These are phyloP conservation scores for Miniopterus natalensis DNA, from an alignment of 2,113 vertebrate species.

Conservation along the genomic window DNA sequence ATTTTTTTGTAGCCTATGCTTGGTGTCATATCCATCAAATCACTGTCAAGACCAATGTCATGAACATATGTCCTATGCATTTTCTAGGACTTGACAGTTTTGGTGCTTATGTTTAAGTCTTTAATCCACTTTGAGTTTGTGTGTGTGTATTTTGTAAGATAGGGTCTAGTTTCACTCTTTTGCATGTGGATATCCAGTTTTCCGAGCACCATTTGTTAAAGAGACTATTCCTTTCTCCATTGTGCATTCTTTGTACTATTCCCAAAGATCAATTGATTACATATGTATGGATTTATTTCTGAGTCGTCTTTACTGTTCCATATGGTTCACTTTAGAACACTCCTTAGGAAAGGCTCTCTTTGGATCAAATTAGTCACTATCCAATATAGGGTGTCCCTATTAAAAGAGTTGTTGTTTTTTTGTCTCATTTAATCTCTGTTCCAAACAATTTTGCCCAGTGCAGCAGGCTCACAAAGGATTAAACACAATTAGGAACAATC, in stretches of 20 bases:
- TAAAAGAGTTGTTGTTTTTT: not conserved
- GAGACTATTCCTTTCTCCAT: not conserved
- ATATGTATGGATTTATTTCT: not conserved
- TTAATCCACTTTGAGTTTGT: not conserved
- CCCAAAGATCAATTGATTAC: not conserved
- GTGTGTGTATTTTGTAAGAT: not conserved
- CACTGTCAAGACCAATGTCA: not conserved
- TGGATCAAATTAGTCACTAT: not conserved
- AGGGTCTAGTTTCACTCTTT: no score
- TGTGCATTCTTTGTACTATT: not conserved
- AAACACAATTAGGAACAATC: not conserved
- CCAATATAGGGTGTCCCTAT: not conserved
- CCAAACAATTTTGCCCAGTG: not conserved
- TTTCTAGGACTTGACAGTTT: no score
- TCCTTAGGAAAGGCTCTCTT: not conserved
- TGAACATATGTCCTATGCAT: no score
- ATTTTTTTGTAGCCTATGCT: not conserved
- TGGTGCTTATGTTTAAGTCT: no score
- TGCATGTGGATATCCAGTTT: not conserved
- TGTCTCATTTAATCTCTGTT: not conserved
- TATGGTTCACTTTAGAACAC: not conserved
- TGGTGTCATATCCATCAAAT: not conserved
- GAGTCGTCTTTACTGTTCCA: not conserved
- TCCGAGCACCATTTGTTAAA: not conserved
- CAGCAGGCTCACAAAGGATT: not conserved